Percentiles rank a stretch among this genome's conserved stretches.
Evolutionary conservation across 2,888 invertebrate genomes (phyloP).

Genomic region (Dolichopus griseipennis): DNA sequence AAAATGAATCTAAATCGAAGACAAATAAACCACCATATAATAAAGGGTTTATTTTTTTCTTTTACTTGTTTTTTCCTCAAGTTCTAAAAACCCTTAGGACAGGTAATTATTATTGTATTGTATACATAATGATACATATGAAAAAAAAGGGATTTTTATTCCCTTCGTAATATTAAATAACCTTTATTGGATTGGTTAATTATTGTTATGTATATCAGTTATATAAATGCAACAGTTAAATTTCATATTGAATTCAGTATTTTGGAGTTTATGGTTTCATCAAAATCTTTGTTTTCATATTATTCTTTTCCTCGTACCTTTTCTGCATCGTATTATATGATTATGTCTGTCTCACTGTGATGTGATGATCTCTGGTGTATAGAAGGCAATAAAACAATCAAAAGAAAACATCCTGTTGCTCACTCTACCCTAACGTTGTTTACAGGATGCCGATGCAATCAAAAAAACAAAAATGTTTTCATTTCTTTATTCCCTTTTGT

Average conservation of each 20-base stretch:
- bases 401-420: constrained; percentile 8
- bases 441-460: constrained; percentile 8
- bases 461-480: background rate
- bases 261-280: background rate
- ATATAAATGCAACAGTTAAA: constrained; percentile 5
- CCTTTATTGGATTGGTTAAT: background rate
- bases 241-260: background rate
- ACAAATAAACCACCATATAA: no score
- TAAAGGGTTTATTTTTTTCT: no score
- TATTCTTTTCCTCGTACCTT: background rate
- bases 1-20: no score
- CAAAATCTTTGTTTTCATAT: background rate
- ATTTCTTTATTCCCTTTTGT: background rate
- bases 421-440: constrained; percentile 8
- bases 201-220: background rate
- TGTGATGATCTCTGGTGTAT: background rate
- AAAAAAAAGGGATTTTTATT: background rate
- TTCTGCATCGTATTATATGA: background rate
- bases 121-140: background rate
- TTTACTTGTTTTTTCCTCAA: no score
- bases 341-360: no score
- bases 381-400: constrained; percentile 7
- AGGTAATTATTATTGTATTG: background rate
- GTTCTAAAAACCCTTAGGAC: background rate
- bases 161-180: background rate